Evolutionary conservation across 1,140 invertebrate genomes (phyloP).

Genomic region (Diorhabda elongata): DNA sequence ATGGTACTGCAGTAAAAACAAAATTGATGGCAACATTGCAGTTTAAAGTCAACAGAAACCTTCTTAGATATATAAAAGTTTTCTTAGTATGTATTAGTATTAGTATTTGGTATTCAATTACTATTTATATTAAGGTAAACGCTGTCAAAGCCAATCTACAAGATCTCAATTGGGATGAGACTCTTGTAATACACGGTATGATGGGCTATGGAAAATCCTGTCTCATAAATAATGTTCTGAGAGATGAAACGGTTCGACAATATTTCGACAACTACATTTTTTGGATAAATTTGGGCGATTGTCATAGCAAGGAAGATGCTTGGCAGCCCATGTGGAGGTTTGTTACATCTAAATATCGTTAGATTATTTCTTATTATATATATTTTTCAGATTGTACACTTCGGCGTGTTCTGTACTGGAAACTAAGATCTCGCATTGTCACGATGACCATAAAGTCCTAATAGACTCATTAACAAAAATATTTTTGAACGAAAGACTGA

Average conservation of each 20-base stretch:
- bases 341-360: not conserved
- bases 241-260: constrained; percentile 20
- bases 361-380: not conserved
- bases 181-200: constrained; percentile 28
- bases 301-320: constrained; percentile 16
- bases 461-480: constrained; percentile 20
- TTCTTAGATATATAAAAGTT: too few relatives aligned
- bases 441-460: constrained; percentile 19
- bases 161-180: constrained; percentile 15
- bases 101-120: not conserved
- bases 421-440: constrained; percentile 14
- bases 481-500: constrained; percentile 24
- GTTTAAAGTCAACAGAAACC: too few relatives aligned
- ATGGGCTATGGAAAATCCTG: constrained; percentile 32
- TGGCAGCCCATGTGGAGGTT: constrained; percentile 25
- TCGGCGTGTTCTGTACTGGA: constrained; percentile 6
- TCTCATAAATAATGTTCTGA: constrained; percentile 28
- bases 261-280: constrained; percentile 25
- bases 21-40: too few relatives aligned
- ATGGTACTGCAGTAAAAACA: too few relatives aligned
- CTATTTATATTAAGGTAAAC: constrained; percentile 21
- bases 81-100: too few relatives aligned
- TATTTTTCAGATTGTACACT: constrained; percentile 15
- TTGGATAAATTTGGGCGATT: constrained; percentile 30
- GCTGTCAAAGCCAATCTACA: constrained; percentile 16